Percentiles rank a stretch among this genome's conserved stretches.
Conservation (phyloP, 1,140 invertebrate species). For the Danaus melanippus region DNA sequence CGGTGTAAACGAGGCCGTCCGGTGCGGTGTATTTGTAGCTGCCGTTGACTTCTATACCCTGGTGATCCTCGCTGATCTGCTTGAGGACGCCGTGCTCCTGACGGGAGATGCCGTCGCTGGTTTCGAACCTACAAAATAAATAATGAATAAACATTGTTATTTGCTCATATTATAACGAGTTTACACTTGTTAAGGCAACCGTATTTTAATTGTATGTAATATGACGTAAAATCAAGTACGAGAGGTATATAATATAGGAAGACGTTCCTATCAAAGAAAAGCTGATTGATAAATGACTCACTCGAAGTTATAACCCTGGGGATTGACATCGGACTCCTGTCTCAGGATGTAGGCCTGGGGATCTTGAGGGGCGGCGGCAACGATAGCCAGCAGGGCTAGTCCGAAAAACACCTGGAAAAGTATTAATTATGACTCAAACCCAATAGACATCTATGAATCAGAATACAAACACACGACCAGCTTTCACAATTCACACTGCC, state of each 20-base stretch:
- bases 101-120: conserved; percentile 56
- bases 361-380: conserved; percentile 44
- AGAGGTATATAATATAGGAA: no score
- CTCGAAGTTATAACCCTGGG: conserved; percentile 57
- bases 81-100: conserved; percentile 57
- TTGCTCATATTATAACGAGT: conserved; percentile 1
- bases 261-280: no score
- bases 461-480: no score
- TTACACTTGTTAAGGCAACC: conserved; percentile 3
- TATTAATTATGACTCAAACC: no score
- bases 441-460: no score
- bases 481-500: no score
- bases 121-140: conserved; percentile 40
- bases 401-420: conserved; percentile 39
- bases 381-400: conserved; percentile 43
- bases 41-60: conserved; percentile 59
- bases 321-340: conserved; percentile 51
- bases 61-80: conserved; percentile 48
- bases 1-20: conserved; percentile 72
- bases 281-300: conserved; percentile 23
- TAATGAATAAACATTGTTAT: background rate
- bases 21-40: conserved; percentile 74
- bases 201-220: no score
- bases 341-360: conserved; percentile 52
- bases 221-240: no score